Percentiles rank a stretch among this genome's conserved stretches.
These are phyloP conservation scores for Paraplagusia blochii DNA, from an alignment of 2,113 vertebrate genomes.

Conservation along the genomic window DNA sequence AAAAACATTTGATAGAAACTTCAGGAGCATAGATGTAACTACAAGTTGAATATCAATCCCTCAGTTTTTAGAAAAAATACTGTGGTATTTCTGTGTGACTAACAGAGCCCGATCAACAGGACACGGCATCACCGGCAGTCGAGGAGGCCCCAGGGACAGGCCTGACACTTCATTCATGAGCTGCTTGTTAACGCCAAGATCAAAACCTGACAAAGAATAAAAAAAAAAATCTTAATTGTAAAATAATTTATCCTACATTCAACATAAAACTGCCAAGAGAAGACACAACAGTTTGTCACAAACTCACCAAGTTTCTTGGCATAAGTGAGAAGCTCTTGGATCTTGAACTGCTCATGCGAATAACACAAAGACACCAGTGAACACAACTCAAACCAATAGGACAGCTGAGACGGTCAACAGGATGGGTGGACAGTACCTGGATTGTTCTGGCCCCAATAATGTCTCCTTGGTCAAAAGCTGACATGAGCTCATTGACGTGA, in stretches of 20 bases:
- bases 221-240: not conserved
- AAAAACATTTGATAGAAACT: no score
- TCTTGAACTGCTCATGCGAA: constrained; percentile 60
- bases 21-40: not conserved
- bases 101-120: constrained; percentile 45
- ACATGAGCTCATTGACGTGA: constrained; percentile 76
- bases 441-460: constrained; percentile 73
- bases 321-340: constrained; percentile 66
- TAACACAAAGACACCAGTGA: constrained; percentile 13
- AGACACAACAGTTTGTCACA: not conserved
- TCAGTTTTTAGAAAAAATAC: constrained; percentile 50
- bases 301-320: constrained; percentile 66
- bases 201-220: constrained; percentile 78
- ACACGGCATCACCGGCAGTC: constrained; percentile 79
- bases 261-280: not conserved
- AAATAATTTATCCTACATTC: not conserved
- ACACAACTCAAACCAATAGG: not conserved
- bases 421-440: constrained; percentile 77
- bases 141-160: constrained; percentile 88
- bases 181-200: constrained; percentile 88
- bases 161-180: constrained; percentile 87
- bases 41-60: not conserved
- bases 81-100: constrained; percentile 73
- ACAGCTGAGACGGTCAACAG: not conserved
- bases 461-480: constrained; percentile 79